Conservation (phyloP, 2,113 vertebrate genomes). For the Grantiella picta region DNA sequence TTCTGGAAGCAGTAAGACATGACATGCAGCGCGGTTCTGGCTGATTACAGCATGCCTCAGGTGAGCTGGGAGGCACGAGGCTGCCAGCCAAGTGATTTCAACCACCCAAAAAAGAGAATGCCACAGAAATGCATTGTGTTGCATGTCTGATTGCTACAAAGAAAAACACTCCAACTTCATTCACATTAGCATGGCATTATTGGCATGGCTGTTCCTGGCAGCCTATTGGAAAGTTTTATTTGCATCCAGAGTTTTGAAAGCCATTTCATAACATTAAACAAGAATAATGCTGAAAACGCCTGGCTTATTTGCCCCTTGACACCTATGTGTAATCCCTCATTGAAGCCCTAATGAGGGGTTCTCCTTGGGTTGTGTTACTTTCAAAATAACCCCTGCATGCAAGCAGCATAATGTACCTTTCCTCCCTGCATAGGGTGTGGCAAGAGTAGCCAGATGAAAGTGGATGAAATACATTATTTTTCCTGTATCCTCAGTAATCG, state of each 20-base stretch:
- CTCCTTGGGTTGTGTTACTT: neutral
- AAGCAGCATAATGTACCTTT: neutral
- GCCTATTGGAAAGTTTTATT: constrained; percentile 11
- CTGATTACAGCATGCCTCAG: constrained; percentile 47
- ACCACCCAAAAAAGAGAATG: constrained; percentile 25
- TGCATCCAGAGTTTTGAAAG: constrained; percentile 40
- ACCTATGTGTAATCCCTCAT: neutral
- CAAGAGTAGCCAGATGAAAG: neutral
- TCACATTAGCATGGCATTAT: neutral
- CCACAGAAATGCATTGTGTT: constrained; percentile 36
- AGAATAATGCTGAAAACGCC: neutral
- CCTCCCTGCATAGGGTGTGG: neutral
- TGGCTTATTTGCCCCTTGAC: constrained; percentile 39
- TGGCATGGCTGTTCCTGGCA: constrained; percentile 3
- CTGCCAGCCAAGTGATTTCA: constrained; percentile 21
- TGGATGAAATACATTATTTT: neutral
- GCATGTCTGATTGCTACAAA: constrained; percentile 37
- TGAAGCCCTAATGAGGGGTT: neutral
- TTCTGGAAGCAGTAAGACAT: constrained; percentile 33
- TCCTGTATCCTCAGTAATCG: neutral
- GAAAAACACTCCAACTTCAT: neutral
- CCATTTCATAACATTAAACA: neutral
- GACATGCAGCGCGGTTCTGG: neutral
- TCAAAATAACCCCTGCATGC: neutral
- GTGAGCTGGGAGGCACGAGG: constrained; percentile 31